Evolutionary conservation across 2,797 vertebrate genomes (phyloP).

Genomic region (Mormyrops boulengeri): DNA sequence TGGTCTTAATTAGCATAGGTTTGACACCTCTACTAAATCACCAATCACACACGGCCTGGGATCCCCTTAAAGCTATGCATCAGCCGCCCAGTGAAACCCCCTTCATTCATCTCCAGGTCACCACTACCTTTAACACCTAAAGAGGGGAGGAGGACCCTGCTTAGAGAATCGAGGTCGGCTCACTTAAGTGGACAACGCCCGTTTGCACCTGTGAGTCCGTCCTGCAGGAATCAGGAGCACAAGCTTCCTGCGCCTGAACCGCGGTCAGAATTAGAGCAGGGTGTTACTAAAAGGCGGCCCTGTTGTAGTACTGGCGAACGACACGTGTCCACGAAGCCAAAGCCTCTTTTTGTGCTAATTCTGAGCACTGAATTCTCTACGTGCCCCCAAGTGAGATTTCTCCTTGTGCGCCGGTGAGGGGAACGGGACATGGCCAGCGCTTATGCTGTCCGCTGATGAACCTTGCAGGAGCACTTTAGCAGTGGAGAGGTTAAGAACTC

Average conservation of each 20-base stretch:
- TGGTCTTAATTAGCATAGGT: neutral
- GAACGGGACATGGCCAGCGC: neutral
- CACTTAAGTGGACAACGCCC: neutral
- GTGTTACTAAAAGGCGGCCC: neutral
- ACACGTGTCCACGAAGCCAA: neutral
- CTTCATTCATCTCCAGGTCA: neutral
- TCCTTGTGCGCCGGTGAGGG: neutral
- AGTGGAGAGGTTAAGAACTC: neutral
- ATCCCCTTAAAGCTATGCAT: neutral
- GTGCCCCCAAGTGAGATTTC: conserved; percentile 5
- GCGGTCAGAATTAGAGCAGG: neutral
- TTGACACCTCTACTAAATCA: neutral
- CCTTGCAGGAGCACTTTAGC: neutral
- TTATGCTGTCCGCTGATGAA: neutral
- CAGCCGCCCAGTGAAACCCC: neutral
- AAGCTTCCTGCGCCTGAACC: neutral
- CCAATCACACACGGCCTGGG: neutral
- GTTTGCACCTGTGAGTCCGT: neutral
- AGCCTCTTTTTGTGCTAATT: conserved; percentile 1
- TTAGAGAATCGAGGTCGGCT: neutral
- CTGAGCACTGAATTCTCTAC: neutral
- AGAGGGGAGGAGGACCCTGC: neutral
- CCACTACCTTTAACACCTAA: neutral
- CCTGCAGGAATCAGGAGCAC: neutral
- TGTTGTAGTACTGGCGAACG: neutral